Base-by-base conservation (phyloP, 2,797 vertebrate species). In the Lagothrix lagotricha region DNA sequence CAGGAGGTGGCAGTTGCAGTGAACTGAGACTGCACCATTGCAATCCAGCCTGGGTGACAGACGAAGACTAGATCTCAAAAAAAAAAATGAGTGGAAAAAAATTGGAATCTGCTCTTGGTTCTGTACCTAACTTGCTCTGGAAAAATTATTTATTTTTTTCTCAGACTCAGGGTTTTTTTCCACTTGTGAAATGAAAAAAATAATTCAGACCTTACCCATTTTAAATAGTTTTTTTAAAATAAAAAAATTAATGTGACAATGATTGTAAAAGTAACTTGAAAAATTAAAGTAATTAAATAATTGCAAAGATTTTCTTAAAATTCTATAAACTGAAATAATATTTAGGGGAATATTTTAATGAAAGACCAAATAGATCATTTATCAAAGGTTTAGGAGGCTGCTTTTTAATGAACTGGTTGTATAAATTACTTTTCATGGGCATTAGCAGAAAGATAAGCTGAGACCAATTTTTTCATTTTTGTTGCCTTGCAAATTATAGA, bases 101-200 rank as follows among this genome's bases (percentile, higher is more conserved):
- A 89, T 50, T 92, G 48, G 17, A 95, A 70, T 81, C 41, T 91
- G 30, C 10, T 94, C 50, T 89, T 89, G 64, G 24, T 94, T 94
- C 24, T 93, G 19, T 81, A 93, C 46, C 36, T 96, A 48, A 96
- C 44, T 87, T 85, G 57, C 17, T 20, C 26, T 84, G 64, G 57
- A 88, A 94, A 98, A 91, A 84, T 86, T 64, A 83, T 80, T 93
- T 85, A 91, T 96, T 58, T 15, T 41, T 97, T 97, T 85, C 52
- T 79, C 30, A 81, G 41, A 92, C 30, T 50, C 15, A 64, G 30
- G 19, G 1, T 20, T 61, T 94, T 94, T 48, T 15, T 6, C 58
- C 8, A 77, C 24, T 82, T 70, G 33, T 94, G 44, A 89, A 87
- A 87, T 50, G 50, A 92, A 52, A 80, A 92, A 84, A 4, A 12